phyloP scores from a whole-genome alignment of 2,113 vertebrate species.

The Microcebus tavaratra region DNA sequence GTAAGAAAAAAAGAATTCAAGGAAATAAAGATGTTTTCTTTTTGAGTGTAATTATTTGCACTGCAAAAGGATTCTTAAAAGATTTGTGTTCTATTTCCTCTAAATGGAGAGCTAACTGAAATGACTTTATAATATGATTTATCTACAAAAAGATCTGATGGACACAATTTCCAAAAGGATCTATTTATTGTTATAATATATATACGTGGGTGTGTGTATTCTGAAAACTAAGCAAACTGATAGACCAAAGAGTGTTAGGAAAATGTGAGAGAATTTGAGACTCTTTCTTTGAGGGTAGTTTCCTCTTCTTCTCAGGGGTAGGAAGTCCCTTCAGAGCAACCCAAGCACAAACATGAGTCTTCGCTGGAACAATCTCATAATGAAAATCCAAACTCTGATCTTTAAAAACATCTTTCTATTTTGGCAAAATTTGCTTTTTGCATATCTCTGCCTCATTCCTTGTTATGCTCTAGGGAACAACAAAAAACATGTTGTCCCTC shows the following conservation, averaged over 20 bases:
- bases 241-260: not conserved
- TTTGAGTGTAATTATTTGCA: conserved; percentile 44
- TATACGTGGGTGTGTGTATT: not conserved
- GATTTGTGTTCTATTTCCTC: not conserved
- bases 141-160: conserved; percentile 13
- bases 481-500: not conserved
- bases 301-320: not conserved
- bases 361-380: not conserved
- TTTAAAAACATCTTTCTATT: not conserved
- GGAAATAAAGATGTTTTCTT: conserved; percentile 45
- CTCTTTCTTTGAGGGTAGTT: not conserved
- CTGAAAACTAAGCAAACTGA: not conserved
- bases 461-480: not conserved
- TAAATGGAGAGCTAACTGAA: not conserved
- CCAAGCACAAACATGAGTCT: not conserved
- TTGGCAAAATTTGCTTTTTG: not conserved
- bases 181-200: not conserved
- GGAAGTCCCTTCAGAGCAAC: not conserved
- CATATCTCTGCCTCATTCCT: not conserved
- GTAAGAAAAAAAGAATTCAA: not conserved
- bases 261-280: not conserved
- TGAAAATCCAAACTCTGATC: not conserved
- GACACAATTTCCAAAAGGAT: conserved; percentile 15
- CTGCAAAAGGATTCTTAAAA: conserved; percentile 38
- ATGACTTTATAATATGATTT: conserved; percentile 19